Evolutionary conservation across 2,113 vertebrate species (phyloP).

Genomic region (Aphelocoma coerulescens): DNA sequence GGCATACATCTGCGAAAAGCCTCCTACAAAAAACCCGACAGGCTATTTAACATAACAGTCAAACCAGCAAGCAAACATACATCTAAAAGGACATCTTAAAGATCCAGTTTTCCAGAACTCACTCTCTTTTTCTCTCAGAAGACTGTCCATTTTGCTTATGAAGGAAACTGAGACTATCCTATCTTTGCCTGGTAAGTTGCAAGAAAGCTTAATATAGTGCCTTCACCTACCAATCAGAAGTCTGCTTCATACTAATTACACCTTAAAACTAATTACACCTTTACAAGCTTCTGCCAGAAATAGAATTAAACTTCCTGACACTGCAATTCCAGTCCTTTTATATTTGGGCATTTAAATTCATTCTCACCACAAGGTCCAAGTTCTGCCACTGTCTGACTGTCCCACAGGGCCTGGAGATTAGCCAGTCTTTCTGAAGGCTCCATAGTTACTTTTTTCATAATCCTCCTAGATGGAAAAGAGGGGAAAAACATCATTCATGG

Average conservation of each 20-base stretch:
- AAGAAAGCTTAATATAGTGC: slow-evolving; percentile 55
- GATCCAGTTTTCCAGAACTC: background rate
- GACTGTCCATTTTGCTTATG: background rate
- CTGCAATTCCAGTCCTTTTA: slow-evolving; percentile 8
- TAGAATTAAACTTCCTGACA: slow-evolving; percentile 52
- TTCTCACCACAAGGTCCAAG: slow-evolving; percentile 92
- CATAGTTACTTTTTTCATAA: slow-evolving; percentile 93
- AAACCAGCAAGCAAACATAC: background rate
- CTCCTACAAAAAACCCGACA: slow-evolving; percentile 75
- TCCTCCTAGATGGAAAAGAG: slow-evolving; percentile 76
- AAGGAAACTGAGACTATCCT: slow-evolving; percentile 2
- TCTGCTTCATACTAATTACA: slow-evolving; percentile 47
- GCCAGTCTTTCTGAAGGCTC: slow-evolving; percentile 88
- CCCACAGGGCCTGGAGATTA: slow-evolving; percentile 87
- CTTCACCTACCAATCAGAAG: slow-evolving; percentile 50
- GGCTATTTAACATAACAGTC: background rate
- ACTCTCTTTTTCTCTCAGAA: slow-evolving; percentile 10
- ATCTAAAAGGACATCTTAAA: background rate
- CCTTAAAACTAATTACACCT: slow-evolving; percentile 70
- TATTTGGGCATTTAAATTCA: slow-evolving; percentile 38
- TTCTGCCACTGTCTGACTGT: slow-evolving; percentile 87
- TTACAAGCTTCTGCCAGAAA: slow-evolving; percentile 48
- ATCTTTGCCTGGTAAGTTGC: background rate
- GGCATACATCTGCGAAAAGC: slow-evolving; percentile 96
- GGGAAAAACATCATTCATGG: background rate